These are phyloP conservation scores for Urosaurus nigricauda DNA, from an alignment of 2,797 vertebrate genomes.

Conservation along the genomic window DNA sequence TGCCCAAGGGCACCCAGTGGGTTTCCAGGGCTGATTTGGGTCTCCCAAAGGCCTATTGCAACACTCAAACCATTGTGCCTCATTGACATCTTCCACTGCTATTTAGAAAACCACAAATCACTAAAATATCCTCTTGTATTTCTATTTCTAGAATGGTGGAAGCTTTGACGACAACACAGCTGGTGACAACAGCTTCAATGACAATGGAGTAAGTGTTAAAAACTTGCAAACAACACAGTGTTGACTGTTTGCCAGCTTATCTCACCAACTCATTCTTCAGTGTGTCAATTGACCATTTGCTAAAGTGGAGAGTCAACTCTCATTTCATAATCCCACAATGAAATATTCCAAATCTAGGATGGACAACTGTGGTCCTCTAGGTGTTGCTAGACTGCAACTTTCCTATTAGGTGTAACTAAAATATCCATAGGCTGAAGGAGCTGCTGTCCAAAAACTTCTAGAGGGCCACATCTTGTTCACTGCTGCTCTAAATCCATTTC, in stretches of 20 bases:
- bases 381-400: background rate
- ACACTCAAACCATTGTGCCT: too few relatives aligned
- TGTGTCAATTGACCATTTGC: background rate
- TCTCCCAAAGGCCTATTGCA: too few relatives aligned
- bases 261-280: background rate
- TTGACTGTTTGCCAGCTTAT: background rate
- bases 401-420: too few relatives aligned
- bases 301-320: background rate
- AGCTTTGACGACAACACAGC: constrained; percentile 4
- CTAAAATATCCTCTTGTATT: background rate
- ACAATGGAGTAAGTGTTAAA: constrained; percentile 23
- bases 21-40: too few relatives aligned
- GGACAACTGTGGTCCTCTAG: background rate
- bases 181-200: constrained; percentile 13
- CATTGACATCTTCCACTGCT: too few relatives aligned
- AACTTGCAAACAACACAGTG: background rate
- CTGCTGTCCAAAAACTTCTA: background rate
- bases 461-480: background rate
- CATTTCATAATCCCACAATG: background rate
- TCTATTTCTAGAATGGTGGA: background rate
- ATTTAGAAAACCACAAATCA: background rate
- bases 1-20: too few relatives aligned
- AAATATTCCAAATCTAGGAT: background rate
- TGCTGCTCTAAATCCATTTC: background rate
- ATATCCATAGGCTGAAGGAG: background rate